Evolutionary conservation across 2,113 vertebrate genomes (phyloP).

Genomic region (Phainopepla nitens): DNA sequence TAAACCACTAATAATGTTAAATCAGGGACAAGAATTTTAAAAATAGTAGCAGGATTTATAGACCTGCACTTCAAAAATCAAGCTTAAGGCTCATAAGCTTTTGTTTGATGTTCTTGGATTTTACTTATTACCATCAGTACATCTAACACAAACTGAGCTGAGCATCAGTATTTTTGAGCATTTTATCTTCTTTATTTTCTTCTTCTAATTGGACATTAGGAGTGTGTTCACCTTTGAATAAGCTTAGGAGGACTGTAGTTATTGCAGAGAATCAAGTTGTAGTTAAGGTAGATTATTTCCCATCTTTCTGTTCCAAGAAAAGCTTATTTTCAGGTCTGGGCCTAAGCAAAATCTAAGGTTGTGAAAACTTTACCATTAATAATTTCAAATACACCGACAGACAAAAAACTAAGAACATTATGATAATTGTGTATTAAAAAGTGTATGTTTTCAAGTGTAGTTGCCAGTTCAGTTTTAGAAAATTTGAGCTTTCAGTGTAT

Average conservation of each 20-base stretch:
- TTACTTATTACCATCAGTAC: background rate
- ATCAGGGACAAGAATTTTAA: background rate
- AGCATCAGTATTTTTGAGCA: background rate
- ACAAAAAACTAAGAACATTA: background rate
- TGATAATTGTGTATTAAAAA: background rate
- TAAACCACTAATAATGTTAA: background rate
- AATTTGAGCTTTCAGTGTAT: background rate
- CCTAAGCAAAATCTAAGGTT: background rate
- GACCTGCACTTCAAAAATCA: background rate
- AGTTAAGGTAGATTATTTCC: background rate
- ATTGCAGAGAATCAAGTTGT: background rate
- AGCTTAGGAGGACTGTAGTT: background rate
- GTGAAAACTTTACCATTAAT: background rate
- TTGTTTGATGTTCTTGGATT: background rate
- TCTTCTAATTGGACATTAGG: background rate
- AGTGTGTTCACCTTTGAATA: background rate
- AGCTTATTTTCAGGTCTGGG: background rate
- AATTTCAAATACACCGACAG: background rate
- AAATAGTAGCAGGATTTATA: background rate
- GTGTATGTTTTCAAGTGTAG: background rate
- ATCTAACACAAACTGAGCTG: background rate
- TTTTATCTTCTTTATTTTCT: background rate
- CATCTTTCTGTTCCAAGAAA: background rate
- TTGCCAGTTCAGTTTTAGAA: background rate
- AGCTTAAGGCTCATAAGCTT: background rate